Conservation (phyloP, 2,888 invertebrate genomes). For the Brachynemurus nebulosus region DNA sequence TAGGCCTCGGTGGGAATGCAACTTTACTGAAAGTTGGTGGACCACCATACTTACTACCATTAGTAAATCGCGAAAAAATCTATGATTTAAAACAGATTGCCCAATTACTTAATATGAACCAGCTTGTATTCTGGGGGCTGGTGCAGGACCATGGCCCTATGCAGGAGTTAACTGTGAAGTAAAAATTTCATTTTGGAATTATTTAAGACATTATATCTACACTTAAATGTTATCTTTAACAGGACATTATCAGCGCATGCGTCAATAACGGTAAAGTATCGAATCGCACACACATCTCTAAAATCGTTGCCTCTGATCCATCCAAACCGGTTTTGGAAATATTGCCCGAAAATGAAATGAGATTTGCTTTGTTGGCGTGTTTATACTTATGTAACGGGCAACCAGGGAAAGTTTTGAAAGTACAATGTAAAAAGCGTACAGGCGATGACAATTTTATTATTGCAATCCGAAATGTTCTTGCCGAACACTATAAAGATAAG, state of each 20-base stretch:
- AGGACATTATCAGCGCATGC: slow-evolving; percentile 66
- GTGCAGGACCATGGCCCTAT: slow-evolving; percentile 79
- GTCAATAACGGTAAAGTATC: slow-evolving; percentile 40
- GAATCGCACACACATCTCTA: slow-evolving; percentile 61
- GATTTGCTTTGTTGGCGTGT: slow-evolving; percentile 72
- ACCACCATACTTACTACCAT: slow-evolving; percentile 64
- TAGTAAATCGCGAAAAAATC: slow-evolving; percentile 57
- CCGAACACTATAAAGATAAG: slow-evolving; percentile 49
- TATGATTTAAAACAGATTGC: slow-evolving; percentile 54
- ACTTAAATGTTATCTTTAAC: slow-evolving; percentile 23
- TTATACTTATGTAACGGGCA: slow-evolving; percentile 59
- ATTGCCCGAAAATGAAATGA: slow-evolving; percentile 53
- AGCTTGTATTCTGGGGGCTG: slow-evolving; percentile 72
- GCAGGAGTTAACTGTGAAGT: slow-evolving; percentile 79
- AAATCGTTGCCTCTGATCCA: slow-evolving; percentile 43
- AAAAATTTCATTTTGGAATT: slow-evolving; percentile 14
- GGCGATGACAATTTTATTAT: slow-evolving; percentile 66
- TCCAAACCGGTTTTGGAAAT: slow-evolving; percentile 42
- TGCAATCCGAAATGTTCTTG: slow-evolving; percentile 59
- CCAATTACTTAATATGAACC: slow-evolving; percentile 35
- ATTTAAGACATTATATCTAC: too few species aligned
- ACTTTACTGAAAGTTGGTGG: slow-evolving; percentile 74
- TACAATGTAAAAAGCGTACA: slow-evolving; percentile 57
- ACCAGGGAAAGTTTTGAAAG: slow-evolving; percentile 58
- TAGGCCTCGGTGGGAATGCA: slow-evolving; percentile 54